These are phyloP conservation scores for Amphimallon solstitiale DNA, from an alignment of 2,888 invertebrate species.

Conservation along the genomic window DNA sequence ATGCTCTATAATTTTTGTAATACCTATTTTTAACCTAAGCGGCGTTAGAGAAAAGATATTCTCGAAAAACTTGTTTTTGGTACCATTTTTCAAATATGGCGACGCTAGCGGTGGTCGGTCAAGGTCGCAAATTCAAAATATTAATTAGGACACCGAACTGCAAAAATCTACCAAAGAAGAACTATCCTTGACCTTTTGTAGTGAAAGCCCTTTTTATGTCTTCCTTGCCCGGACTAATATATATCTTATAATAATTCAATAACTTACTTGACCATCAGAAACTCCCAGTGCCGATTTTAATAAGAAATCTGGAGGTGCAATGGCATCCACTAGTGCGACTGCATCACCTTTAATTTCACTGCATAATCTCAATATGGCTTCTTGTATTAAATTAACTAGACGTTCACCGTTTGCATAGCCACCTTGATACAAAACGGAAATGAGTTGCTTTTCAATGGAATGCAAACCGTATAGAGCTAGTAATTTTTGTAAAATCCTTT, in stretches of 20 bases:
- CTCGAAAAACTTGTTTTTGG: too few relatives aligned
- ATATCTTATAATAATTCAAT: background rate
- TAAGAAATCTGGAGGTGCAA: slow-evolving; percentile 90
- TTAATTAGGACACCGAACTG: too few relatives aligned
- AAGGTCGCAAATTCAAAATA: too few relatives aligned
- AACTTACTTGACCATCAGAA: slow-evolving; percentile 82
- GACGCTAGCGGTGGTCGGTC: too few relatives aligned
- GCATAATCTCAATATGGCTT: slow-evolving; percentile 74
- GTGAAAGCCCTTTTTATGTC: too few relatives aligned
- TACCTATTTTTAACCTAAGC: too few relatives aligned
- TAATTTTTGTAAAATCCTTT: slow-evolving; percentile 68
- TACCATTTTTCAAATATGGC: too few relatives aligned
- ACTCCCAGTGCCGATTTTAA: slow-evolving; percentile 86
- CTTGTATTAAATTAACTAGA: slow-evolving; percentile 72
- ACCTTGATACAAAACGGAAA: slow-evolving; percentile 79
- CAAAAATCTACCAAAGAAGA: too few relatives aligned
- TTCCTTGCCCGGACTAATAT: too few relatives aligned
- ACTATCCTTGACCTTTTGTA: too few relatives aligned
- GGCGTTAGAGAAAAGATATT: too few relatives aligned
- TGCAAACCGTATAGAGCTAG: slow-evolving; percentile 75
- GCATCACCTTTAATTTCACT: slow-evolving; percentile 75
- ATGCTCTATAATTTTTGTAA: too few relatives aligned
- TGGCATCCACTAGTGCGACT: slow-evolving; percentile 79
- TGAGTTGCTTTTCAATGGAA: slow-evolving; percentile 71
- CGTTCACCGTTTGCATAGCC: slow-evolving; percentile 67